phyloP scores from a whole-genome alignment of 2,888 invertebrate species.

The Rhagonycha fulva region DNA sequence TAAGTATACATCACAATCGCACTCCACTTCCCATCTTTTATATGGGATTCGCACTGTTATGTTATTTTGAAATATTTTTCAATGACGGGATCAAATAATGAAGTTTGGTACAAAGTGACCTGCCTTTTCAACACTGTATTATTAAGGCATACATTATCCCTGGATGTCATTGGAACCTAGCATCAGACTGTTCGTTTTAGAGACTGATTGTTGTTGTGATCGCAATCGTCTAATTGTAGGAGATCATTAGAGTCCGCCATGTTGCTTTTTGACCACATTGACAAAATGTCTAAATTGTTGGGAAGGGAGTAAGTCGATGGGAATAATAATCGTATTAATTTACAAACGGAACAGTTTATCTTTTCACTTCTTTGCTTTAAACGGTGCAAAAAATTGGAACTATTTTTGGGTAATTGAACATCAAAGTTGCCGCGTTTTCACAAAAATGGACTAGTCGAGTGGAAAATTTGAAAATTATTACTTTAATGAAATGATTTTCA shows the following conservation, averaged over 20 bases:
- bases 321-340: slow-evolving; percentile 27
- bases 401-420: too few relatives aligned
- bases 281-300: slow-evolving; percentile 48
- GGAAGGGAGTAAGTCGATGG: slow-evolving; percentile 33
- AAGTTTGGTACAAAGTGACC: slow-evolving; percentile 57
- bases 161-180: slow-evolving; percentile 48
- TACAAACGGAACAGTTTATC: neutral
- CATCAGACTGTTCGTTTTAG: slow-evolving; percentile 30
- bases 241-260: slow-evolving; percentile 49
- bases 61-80: slow-evolving; percentile 41
- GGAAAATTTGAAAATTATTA: too few relatives aligned
- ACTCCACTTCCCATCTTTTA: neutral
- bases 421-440: too few relatives aligned
- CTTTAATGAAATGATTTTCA: too few relatives aligned
- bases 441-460: too few relatives aligned
- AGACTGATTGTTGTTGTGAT: slow-evolving; percentile 18
- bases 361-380: neutral
- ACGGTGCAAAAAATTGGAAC: too few relatives aligned
- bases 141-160: slow-evolving; percentile 57
- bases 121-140: slow-evolving; percentile 58
- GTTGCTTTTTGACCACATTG: slow-evolving; percentile 47
- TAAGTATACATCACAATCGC: slow-evolving; percentile 33
- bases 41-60: slow-evolving; percentile 35
- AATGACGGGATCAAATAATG: slow-evolving; percentile 55
- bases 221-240: slow-evolving; percentile 40